Evolutionary conservation across 2,797 vertebrate species (phyloP).

Genomic region (Neosalanx taihuensis): DNA sequence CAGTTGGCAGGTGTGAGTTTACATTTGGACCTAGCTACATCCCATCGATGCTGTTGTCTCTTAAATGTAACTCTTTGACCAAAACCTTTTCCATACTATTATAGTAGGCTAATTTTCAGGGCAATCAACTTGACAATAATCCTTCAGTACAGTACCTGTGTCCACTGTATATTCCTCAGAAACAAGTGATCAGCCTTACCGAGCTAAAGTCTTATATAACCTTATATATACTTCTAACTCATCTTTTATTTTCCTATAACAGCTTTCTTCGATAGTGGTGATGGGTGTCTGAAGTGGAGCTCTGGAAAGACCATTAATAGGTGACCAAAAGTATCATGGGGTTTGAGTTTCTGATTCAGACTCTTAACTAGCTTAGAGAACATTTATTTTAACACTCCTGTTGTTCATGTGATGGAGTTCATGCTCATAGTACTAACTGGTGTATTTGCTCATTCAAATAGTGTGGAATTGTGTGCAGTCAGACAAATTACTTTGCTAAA

Average conservation of each 20-base stretch:
- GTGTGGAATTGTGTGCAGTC: conserved; percentile 13
- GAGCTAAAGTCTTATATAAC: too few species aligned
- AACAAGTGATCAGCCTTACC: not conserved
- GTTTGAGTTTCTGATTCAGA: conserved; percentile 6
- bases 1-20: conserved; percentile 29
- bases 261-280: conserved; percentile 12
- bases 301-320: conserved; percentile 8
- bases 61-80: not conserved
- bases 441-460: not conserved
- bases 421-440: not conserved
- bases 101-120: not conserved
- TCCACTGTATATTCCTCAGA: not conserved
- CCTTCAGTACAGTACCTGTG: not conserved
- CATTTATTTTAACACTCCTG: conserved; percentile 6
- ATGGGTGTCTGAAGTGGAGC: conserved; percentile 30
- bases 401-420: conserved; percentile 7
- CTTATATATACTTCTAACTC: too few species aligned
- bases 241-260: too few species aligned
- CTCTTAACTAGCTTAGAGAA: not conserved
- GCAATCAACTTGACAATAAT: not conserved
- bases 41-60: not conserved
- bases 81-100: not conserved
- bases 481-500: conserved; percentile 10
- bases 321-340: conserved; percentile 2
- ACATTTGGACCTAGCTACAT: conserved; percentile 18